Percentiles rank a stretch among this genome's conserved stretches.
Evolutionary conservation across 2,113 vertebrate genomes (phyloP).

Genomic region (Spea multiplicata): DNA sequence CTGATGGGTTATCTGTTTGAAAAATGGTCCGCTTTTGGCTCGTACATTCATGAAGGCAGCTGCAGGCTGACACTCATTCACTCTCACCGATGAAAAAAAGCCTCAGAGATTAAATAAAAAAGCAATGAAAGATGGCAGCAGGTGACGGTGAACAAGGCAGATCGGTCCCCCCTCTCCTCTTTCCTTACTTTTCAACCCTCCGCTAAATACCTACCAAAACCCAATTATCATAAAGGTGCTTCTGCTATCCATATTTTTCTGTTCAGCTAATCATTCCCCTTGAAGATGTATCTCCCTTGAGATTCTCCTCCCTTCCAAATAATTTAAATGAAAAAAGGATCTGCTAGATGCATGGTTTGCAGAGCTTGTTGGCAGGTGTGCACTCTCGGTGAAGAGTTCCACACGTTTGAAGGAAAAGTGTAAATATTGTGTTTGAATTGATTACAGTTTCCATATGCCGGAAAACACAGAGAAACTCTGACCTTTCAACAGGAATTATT

Average conservation of each 20-base stretch:
- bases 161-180: slow-evolving; percentile 33
- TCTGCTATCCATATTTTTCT: slow-evolving; percentile 32
- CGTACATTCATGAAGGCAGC: slow-evolving; percentile 31
- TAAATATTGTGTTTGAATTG: slow-evolving; percentile 55
- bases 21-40: slow-evolving; percentile 38
- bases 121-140: slow-evolving; percentile 73
- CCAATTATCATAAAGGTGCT: slow-evolving; percentile 54
- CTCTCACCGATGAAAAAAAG: slow-evolving; percentile 42
- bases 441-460: slow-evolving; percentile 54
- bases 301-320: slow-evolving; percentile 20
- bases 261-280: background rate
- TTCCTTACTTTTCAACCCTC: slow-evolving; percentile 7
- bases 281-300: slow-evolving; percentile 40
- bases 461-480: slow-evolving; percentile 9
- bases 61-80: slow-evolving; percentile 46
- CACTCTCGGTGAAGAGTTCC: slow-evolving; percentile 39
- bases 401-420: slow-evolving; percentile 50
- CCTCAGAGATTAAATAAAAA: slow-evolving; percentile 40
- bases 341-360: slow-evolving; percentile 33
- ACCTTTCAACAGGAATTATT: slow-evolving; percentile 40
- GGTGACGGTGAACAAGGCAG: slow-evolving; percentile 73
- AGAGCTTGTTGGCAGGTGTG: slow-evolving; percentile 54
- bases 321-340: slow-evolving; percentile 53
- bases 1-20: slow-evolving; percentile 30
- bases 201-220: slow-evolving; percentile 47